Conservation (phyloP, 1,140 invertebrate genomes). For the Leptonema lineaticorne region DNA sequence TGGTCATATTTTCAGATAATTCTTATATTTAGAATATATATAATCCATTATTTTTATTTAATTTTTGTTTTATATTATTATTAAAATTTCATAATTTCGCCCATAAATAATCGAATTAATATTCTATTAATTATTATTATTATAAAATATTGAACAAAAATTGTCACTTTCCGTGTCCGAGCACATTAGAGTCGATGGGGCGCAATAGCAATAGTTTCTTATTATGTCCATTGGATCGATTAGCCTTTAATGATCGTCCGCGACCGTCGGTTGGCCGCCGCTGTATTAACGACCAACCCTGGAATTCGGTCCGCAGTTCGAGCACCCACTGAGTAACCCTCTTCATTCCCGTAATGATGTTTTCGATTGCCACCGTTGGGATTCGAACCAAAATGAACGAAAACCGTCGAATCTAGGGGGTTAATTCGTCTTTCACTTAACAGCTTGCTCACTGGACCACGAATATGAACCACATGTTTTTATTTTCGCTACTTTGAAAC, state of each 20-base stretch:
- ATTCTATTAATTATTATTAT: too few species aligned
- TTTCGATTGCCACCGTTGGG: conserved; percentile 38
- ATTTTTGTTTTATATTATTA: too few species aligned
- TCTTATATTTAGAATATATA: too few species aligned
- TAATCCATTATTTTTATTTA: too few species aligned
- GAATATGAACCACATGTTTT: conserved; percentile 35
- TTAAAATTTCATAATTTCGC: too few species aligned
- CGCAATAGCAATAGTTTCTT: too few species aligned
- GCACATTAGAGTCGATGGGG: too few species aligned
- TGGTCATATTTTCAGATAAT: too few species aligned
- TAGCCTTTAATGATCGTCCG: neutral
- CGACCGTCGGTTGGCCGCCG: neutral
- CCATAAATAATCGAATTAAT: too few species aligned
- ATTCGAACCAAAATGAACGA: conserved; percentile 23
- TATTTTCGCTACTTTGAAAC: conserved; percentile 16
- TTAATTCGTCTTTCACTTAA: conserved; percentile 29
- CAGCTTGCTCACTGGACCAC: conserved; percentile 34
- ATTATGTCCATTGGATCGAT: too few species aligned
- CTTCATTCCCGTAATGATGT: conserved; percentile 36
- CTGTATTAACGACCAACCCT: neutral
- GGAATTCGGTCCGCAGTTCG: neutral
- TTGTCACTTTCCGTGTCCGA: too few species aligned
- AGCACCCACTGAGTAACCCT: conserved; percentile 31
- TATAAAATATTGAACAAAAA: too few species aligned
- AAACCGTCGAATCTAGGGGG: neutral